A percentile compares a stretch with the other conserved stretches of the same genome.
Evolutionary conservation across 1,140 invertebrate species (phyloP).

Genomic region (Eciton burchellii): DNA sequence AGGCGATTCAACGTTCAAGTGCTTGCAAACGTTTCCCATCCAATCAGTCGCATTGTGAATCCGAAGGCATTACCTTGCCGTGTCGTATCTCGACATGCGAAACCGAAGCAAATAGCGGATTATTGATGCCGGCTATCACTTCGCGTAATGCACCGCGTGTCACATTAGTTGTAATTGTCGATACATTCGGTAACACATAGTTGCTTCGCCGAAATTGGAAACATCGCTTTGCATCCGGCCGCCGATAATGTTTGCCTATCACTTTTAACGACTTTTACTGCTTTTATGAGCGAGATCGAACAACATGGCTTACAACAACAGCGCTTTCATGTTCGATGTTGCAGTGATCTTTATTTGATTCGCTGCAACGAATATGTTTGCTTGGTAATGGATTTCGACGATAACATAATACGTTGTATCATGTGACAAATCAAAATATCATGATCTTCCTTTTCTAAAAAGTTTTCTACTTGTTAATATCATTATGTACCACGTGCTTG

Average conservation of each 20-base stretch:
- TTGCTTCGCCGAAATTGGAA: conserved; percentile 44
- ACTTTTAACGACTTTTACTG: conserved; percentile 10
- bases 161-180: neutral
- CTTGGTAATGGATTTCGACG: too few species aligned
- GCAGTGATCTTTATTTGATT: conserved; percentile 13
- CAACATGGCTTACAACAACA: neutral
- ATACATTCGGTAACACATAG: conserved; percentile 1
- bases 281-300: neutral
- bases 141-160: conserved; percentile 30
- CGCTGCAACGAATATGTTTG: too few species aligned
- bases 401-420: too few species aligned
- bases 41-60: conserved; percentile 79
- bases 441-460: too few species aligned
- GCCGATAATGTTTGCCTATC: neutral
- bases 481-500: too few species aligned
- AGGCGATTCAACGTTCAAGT: conserved; percentile 77
- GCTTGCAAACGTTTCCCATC: conserved; percentile 76
- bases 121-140: conserved; percentile 28
- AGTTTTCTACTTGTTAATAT: too few species aligned
- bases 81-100: conserved; percentile 8
- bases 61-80: conserved; percentile 50
- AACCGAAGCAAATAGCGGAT: conserved; percentile 51
- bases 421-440: too few species aligned
- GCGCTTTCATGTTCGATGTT: neutral
- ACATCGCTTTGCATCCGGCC: conserved; percentile 13